Base-by-base conservation (phyloP, 2,888 invertebrate genomes). In the Polydrusus pterygomalis region DNA sequence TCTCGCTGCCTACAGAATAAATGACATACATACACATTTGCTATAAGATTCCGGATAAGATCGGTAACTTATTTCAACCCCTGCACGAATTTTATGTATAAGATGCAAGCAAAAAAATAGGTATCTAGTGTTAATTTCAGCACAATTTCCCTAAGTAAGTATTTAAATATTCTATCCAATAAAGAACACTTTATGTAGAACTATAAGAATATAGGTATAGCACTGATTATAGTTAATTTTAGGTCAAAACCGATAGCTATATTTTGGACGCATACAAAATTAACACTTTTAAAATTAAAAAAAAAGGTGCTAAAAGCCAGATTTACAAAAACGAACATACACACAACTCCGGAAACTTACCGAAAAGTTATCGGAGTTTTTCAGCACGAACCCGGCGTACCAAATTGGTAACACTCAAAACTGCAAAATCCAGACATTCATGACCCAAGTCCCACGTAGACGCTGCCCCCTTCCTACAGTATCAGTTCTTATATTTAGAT, bases 401-500 rank as follows among this genome's bases (percentile, higher is more conserved):
- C 81, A 80, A 81, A 81, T 78, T 78, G 81, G 81, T 80, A 83
- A 80, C 84, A 85, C 86, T 82, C 80, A 85, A 84, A 86, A 86
- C 86, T 86, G 86, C 85, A 85, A 86, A 85, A 82, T 84, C 84
- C 83, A 84, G 83, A 85, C 78, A 79, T 77, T 77, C 80, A 81
- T 82, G 82, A 82, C 81, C 81, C 80, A 47, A 80, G 81, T 79
- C 80, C 79, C 80, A 82, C 82, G 83, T 82, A 79, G 77, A 75
- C 75, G 77, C 70, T 81, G 80, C 81, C 83, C 83, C 82, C 82
- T 86, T 85, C 86, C 89, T 88, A 87, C 73, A 78, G 77, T 62
- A 77, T 65, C 79, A 77, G 77, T 80, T 82, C 89, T 90, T 91
- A 89, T 89, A 89, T 90, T 91, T 91, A 91, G 90, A 89, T 73